Percentiles rank a stretch among this genome's conserved stretches.
These are phyloP conservation scores for Ophonus ardosiacus DNA, from an alignment of 2,888 invertebrate species.

Conservation along the genomic window DNA sequence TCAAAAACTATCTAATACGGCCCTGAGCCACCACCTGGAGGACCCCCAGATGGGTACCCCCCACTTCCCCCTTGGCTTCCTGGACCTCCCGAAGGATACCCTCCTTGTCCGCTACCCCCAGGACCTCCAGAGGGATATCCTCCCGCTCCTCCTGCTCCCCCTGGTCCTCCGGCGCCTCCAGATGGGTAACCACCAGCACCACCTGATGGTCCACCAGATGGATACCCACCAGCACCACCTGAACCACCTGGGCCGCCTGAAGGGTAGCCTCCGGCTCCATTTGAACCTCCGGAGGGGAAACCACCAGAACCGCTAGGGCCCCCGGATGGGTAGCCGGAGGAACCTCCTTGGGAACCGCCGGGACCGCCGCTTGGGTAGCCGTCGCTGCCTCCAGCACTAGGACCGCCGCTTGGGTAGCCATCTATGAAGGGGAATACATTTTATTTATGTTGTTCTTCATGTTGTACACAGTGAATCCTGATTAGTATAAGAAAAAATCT, in stretches of 20 bases:
- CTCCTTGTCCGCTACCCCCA: constrained; percentile 63
- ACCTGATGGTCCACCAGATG: constrained; percentile 68
- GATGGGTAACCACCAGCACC: constrained; percentile 71
- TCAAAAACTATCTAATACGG: constrained; percentile 65
- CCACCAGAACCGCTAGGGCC: constrained; percentile 30
- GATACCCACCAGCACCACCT: constrained; percentile 64
- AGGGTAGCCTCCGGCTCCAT: constrained; percentile 65
- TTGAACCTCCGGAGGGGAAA: not conserved
- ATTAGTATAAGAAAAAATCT: too few relatives aligned
- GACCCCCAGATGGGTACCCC: constrained; percentile 57
- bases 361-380: constrained; percentile 68
- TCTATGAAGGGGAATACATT: constrained; percentile 57
- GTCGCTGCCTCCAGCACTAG: constrained; percentile 64
- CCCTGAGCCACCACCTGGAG: constrained; percentile 66
- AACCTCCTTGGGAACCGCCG: constrained; percentile 63
- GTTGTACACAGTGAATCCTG: too few relatives aligned
- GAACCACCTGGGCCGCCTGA: constrained; percentile 66
- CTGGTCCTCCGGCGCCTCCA: constrained; percentile 67
- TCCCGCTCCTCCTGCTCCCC: constrained; percentile 27
- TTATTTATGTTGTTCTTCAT: constrained; percentile 66
- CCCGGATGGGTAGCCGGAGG: constrained; percentile 71
- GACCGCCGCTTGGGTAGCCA: constrained; percentile 68
- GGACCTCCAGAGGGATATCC: constrained; percentile 62
- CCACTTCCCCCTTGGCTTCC: constrained; percentile 60
- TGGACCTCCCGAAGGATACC: constrained; percentile 66